Percentiles rank a stretch among this genome's conserved stretches.
phyloP scores from a whole-genome alignment of 2,797 vertebrate genomes.

The Eurystomus glaucurus region DNA sequence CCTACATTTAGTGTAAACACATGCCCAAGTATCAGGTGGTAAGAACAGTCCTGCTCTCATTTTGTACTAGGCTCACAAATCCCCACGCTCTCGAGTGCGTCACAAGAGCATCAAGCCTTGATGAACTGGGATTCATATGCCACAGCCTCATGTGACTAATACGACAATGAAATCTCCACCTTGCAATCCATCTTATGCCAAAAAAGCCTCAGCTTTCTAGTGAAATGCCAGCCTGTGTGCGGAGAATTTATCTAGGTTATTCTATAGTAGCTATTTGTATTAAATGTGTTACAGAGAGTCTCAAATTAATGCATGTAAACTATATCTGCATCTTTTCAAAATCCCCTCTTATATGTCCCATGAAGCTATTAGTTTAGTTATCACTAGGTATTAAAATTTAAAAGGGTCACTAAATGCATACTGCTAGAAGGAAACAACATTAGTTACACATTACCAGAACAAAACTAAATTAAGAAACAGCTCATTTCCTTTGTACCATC shows the following conservation, averaged over 20 bases:
- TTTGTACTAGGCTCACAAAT: background rate
- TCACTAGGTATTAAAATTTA: conserved; percentile 73
- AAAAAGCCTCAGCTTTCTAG: background rate
- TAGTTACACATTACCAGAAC: conserved; percentile 82
- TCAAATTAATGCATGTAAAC: background rate
- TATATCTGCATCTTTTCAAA: conserved; percentile 10
- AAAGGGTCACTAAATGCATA: conserved; percentile 75
- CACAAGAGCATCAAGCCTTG: background rate
- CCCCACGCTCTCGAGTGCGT: background rate
- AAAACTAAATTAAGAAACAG: conserved; percentile 83
- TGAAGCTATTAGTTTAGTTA: conserved; percentile 68
- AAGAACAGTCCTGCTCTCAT: background rate
- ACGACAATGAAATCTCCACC: background rate
- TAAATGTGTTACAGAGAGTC: background rate
- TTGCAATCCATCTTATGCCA: background rate
- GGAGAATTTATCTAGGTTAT: background rate
- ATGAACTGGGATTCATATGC: background rate
- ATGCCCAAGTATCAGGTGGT: background rate
- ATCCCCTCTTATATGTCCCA: conserved; percentile 21
- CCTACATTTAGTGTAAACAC: background rate
- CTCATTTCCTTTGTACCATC: conserved; percentile 80
- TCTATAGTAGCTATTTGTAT: background rate
- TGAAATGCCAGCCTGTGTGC: background rate
- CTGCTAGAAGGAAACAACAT: conserved; percentile 78
- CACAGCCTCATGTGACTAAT: background rate